These are phyloP conservation scores for Formica selysi DNA, from an alignment of 1,140 invertebrate genomes.

Conservation along the genomic window DNA sequence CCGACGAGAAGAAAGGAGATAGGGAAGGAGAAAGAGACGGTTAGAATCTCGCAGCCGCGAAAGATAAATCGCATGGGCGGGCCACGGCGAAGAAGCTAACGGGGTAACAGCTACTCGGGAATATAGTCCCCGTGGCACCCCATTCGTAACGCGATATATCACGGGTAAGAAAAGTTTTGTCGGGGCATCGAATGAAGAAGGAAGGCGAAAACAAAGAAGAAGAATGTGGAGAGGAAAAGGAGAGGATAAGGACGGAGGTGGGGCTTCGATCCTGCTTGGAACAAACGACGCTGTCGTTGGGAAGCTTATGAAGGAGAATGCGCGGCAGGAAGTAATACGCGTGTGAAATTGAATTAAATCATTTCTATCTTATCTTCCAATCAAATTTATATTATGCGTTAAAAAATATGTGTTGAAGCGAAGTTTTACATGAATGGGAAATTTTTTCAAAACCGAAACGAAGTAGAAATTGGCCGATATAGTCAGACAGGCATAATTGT, in stretches of 20 bases:
- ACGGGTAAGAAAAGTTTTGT: conserved; percentile 71
- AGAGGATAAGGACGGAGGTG: conserved; percentile 38
- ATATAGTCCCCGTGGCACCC: conserved; percentile 77
- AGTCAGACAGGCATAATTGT: not conserved
- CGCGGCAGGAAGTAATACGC: conserved; percentile 46
- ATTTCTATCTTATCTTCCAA: not conserved
- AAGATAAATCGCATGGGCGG: conserved; percentile 77
- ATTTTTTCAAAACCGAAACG: not conserved
- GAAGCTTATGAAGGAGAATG: conserved; percentile 34
- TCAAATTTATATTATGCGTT: conserved; percentile 33
- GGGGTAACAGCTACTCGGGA: conserved; percentile 78
- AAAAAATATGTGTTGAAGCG: not conserved
- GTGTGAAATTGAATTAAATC: conserved; percentile 55
- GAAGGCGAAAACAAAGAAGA: conserved; percentile 58
- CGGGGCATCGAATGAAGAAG: conserved; percentile 69
- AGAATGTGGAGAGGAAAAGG: conserved; percentile 42
- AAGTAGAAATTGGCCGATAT: not conserved
- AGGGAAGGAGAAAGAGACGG: not conserved
- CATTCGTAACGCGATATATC: conserved; percentile 78
- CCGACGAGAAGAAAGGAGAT: conserved; percentile 22
- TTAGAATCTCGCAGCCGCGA: conserved; percentile 61
- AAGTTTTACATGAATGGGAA: not conserved
- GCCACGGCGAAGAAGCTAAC: conserved; percentile 75
- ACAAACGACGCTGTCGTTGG: conserved; percentile 62
- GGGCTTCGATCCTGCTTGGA: conserved; percentile 48